A percentile compares a stretch with the other conserved stretches of the same genome.
Evolutionary conservation across 2,888 invertebrate genomes (phyloP).

Genomic region (Hymenopus coronatus): DNA sequence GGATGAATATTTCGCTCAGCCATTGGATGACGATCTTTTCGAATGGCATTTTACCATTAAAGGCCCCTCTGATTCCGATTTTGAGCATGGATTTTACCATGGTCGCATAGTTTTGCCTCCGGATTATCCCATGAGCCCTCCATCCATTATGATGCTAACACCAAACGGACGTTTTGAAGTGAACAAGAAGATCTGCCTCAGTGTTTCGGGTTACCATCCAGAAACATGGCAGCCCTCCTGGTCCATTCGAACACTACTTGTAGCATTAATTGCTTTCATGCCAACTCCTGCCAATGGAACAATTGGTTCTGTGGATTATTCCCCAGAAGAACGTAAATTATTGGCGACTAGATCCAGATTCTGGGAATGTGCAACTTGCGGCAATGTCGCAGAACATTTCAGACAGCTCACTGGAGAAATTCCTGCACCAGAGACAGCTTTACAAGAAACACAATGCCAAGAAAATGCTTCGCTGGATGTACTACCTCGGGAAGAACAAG

Average conservation of each 20-base stretch:
- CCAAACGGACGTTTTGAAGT: slow-evolving; percentile 92
- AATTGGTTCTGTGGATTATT: slow-evolving; percentile 87
- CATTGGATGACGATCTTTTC: slow-evolving; percentile 90
- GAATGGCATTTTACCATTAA: slow-evolving; percentile 97
- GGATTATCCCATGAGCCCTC: slow-evolving; percentile 97
- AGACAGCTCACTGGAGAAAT: too few species aligned
- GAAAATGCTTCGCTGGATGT: too few species aligned
- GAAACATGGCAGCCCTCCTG: slow-evolving; percentile 97
- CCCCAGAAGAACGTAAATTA: slow-evolving; percentile 72
- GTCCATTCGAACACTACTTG: slow-evolving; percentile 89
- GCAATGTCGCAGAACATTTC: too few species aligned
- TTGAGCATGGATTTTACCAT: slow-evolving; percentile 88
- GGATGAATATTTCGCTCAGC: slow-evolving; percentile 85
- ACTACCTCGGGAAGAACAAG: too few species aligned
- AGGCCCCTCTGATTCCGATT: slow-evolving; percentile 85
- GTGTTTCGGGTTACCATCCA: slow-evolving; percentile 93
- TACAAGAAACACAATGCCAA: too few species aligned
- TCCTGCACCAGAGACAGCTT: too few species aligned
- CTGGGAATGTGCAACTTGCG: too few species aligned
- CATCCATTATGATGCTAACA: slow-evolving; percentile 42
- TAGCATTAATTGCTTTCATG: slow-evolving; percentile 93
- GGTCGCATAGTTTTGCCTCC: slow-evolving; percentile 87
- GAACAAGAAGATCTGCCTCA: slow-evolving; percentile 91
- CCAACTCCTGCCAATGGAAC: slow-evolving; percentile 86
- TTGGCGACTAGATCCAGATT: slow-evolving; percentile 54